Evolutionary conservation across 2,113 vertebrate species (phyloP).

Genomic region (Porphyrio hochstetteri): DNA sequence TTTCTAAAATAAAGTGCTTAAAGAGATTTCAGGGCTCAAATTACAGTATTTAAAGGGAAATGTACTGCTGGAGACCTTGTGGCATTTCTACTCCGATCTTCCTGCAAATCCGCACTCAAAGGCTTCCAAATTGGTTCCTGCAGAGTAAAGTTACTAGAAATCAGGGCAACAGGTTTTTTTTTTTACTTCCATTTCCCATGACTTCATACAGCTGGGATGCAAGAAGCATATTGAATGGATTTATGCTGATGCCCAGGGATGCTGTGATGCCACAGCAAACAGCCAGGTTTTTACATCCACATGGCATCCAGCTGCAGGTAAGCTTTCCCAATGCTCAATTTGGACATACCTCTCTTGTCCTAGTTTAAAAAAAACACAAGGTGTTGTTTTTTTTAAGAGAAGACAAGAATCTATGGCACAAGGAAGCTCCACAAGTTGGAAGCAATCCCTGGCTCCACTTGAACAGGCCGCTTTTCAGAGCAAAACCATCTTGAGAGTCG

Average conservation of each 20-base stretch:
- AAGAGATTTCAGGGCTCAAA: conserved; percentile 49
- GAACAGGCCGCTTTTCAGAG: not conserved
- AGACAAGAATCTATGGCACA: not conserved
- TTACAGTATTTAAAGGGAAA: conserved; percentile 54
- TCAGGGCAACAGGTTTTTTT: not conserved
- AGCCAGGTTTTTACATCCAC: not conserved
- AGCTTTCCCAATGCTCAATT: conserved; percentile 22
- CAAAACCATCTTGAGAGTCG: not conserved
- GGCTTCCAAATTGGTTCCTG: not conserved
- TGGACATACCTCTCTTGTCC: not conserved
- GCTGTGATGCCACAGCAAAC: conserved; percentile 10
- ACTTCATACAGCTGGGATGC: not conserved
- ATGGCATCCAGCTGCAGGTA: conserved; percentile 28
- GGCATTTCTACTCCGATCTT: not conserved
- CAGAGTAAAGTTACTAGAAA: conserved; percentile 51
- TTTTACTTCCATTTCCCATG: not conserved
- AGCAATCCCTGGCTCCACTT: not conserved
- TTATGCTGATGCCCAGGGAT: not conserved
- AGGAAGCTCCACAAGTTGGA: not conserved
- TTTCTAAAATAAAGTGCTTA: conserved; percentile 54
- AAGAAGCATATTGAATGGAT: conserved; percentile 46
- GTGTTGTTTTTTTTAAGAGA: not conserved
- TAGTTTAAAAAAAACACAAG: not conserved
- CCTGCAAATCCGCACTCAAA: conserved; percentile 42
- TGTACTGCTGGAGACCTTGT: conserved; percentile 10